Base-by-base conservation (phyloP, 2,113 vertebrate species). In the Strix aluco region DNA sequence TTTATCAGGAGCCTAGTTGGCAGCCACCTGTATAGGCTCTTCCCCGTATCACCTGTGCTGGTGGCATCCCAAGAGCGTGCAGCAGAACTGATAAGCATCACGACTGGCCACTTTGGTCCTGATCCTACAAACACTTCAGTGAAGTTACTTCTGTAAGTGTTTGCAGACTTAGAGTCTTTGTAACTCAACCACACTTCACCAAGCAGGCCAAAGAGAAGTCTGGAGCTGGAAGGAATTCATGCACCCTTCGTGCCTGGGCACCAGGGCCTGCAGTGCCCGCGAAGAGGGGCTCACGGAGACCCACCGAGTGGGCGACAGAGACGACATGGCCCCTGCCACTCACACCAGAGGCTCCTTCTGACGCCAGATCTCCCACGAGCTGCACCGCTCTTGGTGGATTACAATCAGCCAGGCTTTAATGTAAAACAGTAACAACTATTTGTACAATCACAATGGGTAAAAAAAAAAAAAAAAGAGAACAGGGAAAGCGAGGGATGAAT, bases 181-280 rank as follows among this genome's bases (percentile, higher is more conserved):
- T 57, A 88, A 83, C 82, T 83, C 71, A 80, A 72, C 70, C 5
- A 1, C 74, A 36, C 84, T 85, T 82, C 69, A 67, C 17, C 5
- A 2, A 82, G 57, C 1, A 4, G 30, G 55, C 29, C 63, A 47
- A 62, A 62, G 59, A 73, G 92, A 86, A 87, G 89, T 69, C 93
- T 72, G 90, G 92, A 87, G 66, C 91, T 81, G 73, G 36, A 69
- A 94, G 83, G 94, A 95, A 95, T 88, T 90, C 36, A 7, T 6
- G 27, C 1, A 2, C 55, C 46, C 55, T 42, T 29, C 4, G 2
- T 0, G 20, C 38, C 77, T 12, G 69, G 44, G 59, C 1, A 4
- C 30, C 72, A 63, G 51, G 51, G 65, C 38, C 65, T 5, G 11
- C 77, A 42, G 82, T 13, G 7, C 47, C 84, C 15, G 1, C 11